Base-by-base conservation (phyloP, 1,140 invertebrate genomes). In the Metopolophium dirhodum region DNA sequence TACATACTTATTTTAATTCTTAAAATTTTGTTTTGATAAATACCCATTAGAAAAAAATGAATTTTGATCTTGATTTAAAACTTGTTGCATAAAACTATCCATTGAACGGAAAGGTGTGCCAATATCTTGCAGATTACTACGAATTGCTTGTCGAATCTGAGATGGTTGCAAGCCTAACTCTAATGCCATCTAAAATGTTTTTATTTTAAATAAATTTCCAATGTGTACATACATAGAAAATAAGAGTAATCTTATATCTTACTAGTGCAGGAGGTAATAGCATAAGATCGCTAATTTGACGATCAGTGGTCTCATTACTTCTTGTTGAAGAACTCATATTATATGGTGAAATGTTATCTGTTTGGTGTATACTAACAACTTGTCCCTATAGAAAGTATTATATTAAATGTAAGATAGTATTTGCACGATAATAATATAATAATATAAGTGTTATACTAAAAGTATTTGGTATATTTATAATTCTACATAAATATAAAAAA, bases 131-230 rank as follows among this genome's bases (percentile, higher is more conserved):
- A 97, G 94, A 94, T 96, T 95, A 86, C 96, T 95, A 82, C 96
- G 95, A 11, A 97, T 95, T 2, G 97, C 97, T 94, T 95, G 95
- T 94, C 97, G 96, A 7, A 98, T 96, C 89, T 96, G 95, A n/a
- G 96, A 96, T 1, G 96, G 96, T 94, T 97, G 96, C 41, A 98
- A 95, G 2, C 97, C 97, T 94, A 97, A 96, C 93, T 96, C 96
- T 85, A 97, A 94, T 18, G 97, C 97, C n/a, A 96, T 95, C 96
- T 96, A 86, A 82, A 94, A 94, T 14, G 2, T 54, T 30, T n/a
- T 86, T 51, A 4, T 51, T 51, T 18, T 51, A 18, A 41, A 41
- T 47, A 47, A 86, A 86, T 83, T 22, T 0, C 22, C 7, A 8
- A 37, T 2, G 30, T n/a, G 6, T 49, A 87, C 2, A n/a, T n/a